These are phyloP conservation scores for Calypte anna DNA, from an alignment of 2,113 vertebrate genomes.

Conservation along the genomic window DNA sequence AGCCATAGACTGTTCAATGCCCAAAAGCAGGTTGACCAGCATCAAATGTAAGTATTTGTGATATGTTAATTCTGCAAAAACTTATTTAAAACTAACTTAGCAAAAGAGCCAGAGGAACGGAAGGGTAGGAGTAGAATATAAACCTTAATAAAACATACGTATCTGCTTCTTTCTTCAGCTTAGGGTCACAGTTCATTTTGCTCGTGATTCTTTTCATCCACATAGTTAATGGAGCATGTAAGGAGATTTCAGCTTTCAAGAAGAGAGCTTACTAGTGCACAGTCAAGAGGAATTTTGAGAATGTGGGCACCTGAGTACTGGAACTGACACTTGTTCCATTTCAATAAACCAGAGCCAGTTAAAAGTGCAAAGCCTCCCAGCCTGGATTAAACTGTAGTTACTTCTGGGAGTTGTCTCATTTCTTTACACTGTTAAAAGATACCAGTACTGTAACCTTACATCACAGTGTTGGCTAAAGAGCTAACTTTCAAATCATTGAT, in stretches of 20 bases:
- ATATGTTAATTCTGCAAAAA: not conserved
- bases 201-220: not conserved
- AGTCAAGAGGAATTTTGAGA: not conserved
- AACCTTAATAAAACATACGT: not conserved
- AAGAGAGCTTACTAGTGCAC: not conserved
- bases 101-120: not conserved
- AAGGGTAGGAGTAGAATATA: not conserved
- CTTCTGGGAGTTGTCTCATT: not conserved
- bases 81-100: not conserved
- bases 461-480: not conserved
- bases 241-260: not conserved
- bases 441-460: not conserved
- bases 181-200: not conserved
- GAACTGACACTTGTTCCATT: not conserved
- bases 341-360: not conserved
- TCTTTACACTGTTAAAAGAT: not conserved
- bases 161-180: not conserved
- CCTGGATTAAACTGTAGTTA: not conserved
- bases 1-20: conserved; percentile 86
- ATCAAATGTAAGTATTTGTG: conserved; percentile 87
- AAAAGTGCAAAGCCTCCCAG: not conserved
- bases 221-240: not conserved
- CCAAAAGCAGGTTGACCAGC: conserved; percentile 85
- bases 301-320: not conserved
- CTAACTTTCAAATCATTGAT: not conserved